Evolutionary conservation across 23 tunicate genomes (phyloP).

Genomic region (Botrylloides violaceus): DNA sequence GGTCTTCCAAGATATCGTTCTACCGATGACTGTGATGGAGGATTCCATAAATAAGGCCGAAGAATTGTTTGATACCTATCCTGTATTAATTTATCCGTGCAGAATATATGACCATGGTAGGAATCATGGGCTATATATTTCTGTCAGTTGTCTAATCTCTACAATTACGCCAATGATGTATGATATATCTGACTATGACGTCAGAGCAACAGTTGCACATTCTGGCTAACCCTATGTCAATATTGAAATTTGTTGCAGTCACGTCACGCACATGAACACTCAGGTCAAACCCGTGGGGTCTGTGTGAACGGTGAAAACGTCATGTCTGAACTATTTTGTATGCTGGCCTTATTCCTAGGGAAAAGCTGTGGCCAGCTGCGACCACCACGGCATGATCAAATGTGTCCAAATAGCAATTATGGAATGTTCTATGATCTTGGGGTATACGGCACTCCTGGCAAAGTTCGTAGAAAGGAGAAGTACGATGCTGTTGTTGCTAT

Average conservation of each 20-base stretch:
- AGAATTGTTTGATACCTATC: slow-evolving; percentile 71
- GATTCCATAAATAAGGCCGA: slow-evolving; percentile 79
- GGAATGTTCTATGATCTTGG: slow-evolving; percentile 88
- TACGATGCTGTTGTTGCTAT: slow-evolving; percentile 63
- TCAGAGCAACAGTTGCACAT: too few relatives aligned
- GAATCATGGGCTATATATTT: too few relatives aligned
- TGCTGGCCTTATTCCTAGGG: too few relatives aligned
- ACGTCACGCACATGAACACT: neutral
- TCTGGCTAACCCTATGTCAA: neutral
- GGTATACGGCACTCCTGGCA: slow-evolving; percentile 83
- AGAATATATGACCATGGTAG: slow-evolving; percentile 74
- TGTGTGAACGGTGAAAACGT: too few relatives aligned
- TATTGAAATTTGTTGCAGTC: neutral
- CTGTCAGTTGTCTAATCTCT: too few relatives aligned
- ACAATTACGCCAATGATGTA: too few relatives aligned
- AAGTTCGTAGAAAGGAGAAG: slow-evolving; percentile 61
- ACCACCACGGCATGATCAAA: slow-evolving; percentile 60
- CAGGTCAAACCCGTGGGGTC: too few relatives aligned
- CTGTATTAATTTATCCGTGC: slow-evolving; percentile 70
- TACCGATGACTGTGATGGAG: slow-evolving; percentile 82
- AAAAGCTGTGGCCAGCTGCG: slow-evolving; percentile 43
- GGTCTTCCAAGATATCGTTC: slow-evolving; percentile 86
- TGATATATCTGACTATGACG: too few relatives aligned
- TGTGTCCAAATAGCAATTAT: slow-evolving; percentile 65
- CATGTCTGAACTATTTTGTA: too few relatives aligned